Conservation (phyloP, 53 echinoderm and acorn worm species). For the Hippasteria phrygiana region DNA sequence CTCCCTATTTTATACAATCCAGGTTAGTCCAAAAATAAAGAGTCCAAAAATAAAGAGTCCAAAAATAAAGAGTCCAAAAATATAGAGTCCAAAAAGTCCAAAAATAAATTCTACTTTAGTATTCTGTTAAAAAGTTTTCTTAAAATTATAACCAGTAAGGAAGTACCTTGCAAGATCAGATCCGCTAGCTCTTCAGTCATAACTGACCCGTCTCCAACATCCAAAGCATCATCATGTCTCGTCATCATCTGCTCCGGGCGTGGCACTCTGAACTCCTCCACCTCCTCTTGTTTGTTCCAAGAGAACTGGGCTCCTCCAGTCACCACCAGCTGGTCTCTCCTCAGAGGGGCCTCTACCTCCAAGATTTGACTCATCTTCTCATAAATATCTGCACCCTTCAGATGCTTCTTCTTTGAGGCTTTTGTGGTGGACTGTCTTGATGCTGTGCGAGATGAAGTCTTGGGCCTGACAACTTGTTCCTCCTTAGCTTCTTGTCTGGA, state of each 20-base stretch:
- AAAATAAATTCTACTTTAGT: too few relatives aligned
- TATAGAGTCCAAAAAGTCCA: too few relatives aligned
- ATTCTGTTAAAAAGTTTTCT: too few relatives aligned
- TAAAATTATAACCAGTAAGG: too few relatives aligned
- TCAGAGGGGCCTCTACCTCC: conserved; percentile 6
- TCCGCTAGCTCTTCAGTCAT: conserved; percentile 19
- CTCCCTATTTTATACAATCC: too few relatives aligned
- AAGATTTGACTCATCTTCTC: background rate
- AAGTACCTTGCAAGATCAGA: conserved; percentile 2
- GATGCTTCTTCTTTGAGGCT: background rate
- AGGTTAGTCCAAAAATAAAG: too few relatives aligned
- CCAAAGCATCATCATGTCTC: background rate
- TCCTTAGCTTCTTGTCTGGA: background rate
- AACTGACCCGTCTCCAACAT: background rate
- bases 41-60: too few relatives aligned
- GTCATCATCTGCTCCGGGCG: conserved; percentile 54
- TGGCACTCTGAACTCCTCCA: conserved; percentile 32
- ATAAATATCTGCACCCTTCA: background rate
- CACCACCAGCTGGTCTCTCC: background rate
- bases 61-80: too few relatives aligned
- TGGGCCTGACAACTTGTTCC: conserved; percentile 56
- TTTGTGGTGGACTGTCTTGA: conserved; percentile 2
- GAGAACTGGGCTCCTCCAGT: conserved; percentile 26
- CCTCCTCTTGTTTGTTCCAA: conserved; percentile 29
- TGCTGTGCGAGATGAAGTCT: conserved; percentile 31